Evolutionary conservation across 2,113 vertebrate genomes (phyloP).

Genomic region (Bujurquina vittata): DNA sequence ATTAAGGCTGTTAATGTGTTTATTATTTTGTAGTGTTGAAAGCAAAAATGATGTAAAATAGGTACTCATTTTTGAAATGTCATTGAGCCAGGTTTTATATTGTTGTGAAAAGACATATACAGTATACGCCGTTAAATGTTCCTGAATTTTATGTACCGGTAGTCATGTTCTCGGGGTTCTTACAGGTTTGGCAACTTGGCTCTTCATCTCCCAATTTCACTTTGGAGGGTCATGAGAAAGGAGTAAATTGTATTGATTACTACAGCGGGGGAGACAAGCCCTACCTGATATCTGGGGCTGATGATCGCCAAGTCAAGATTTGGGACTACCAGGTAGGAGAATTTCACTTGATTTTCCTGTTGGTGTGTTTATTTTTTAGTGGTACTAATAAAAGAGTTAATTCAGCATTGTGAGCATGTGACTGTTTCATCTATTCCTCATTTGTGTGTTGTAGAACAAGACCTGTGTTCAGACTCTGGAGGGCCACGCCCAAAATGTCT

Average conservation of each 20-base stretch:
- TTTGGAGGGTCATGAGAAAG: conserved; percentile 97
- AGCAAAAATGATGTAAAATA: neutral
- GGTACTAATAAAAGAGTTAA: neutral
- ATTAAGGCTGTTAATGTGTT: neutral
- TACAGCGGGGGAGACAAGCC: conserved; percentile 99
- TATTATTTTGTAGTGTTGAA: neutral
- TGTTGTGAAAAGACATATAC: neutral
- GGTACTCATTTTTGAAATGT: neutral
- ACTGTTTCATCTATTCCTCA: neutral
- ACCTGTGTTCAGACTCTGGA: conserved; percentile 98
- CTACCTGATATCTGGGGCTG: conserved; percentile 97
- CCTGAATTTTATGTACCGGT: conserved; percentile 10
- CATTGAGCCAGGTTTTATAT: neutral
- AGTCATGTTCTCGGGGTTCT: neutral
- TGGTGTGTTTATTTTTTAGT: neutral
- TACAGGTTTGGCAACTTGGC: conserved; percentile 98
- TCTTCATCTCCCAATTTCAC: conserved; percentile 98
- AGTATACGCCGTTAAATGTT: neutral
- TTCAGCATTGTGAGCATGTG: neutral
- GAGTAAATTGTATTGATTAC: conserved; percentile 98
- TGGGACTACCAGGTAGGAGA: conserved; percentile 96
- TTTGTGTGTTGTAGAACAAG: conserved; percentile 86
- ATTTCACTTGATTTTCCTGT: neutral
- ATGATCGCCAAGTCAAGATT: conserved; percentile 97
- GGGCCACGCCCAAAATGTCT: conserved; percentile 97